Percentiles rank a stretch among this genome's conserved stretches.
Evolutionary conservation across 2,888 invertebrate genomes (phyloP).

Genomic region (Allophyes oxyacanthae): DNA sequence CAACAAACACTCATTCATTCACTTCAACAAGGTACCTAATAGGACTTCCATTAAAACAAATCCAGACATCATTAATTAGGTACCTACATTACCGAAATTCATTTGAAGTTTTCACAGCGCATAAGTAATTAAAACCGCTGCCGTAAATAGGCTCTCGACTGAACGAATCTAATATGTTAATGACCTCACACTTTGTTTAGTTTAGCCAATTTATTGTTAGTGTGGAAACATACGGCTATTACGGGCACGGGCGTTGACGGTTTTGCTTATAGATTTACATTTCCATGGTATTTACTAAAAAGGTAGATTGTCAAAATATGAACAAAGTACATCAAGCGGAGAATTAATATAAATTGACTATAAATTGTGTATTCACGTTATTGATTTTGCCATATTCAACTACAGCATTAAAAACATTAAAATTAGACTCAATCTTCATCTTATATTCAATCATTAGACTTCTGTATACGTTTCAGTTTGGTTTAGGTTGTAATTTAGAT

Average conservation of each 20-base stretch:
- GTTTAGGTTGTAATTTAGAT: too few relatives aligned
- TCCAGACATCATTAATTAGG: constrained; percentile 28
- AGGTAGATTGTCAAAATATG: too few relatives aligned
- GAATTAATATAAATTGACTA: too few relatives aligned
- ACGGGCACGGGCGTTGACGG: not conserved
- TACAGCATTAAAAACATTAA: too few relatives aligned
- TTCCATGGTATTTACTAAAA: not conserved
- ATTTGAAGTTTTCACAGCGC: constrained; percentile 30
- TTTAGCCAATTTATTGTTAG: constrained; percentile 62
- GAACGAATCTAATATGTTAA: constrained; percentile 69
- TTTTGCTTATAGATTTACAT: not conserved
- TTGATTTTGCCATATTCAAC: too few relatives aligned
- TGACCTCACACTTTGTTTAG: constrained; percentile 63
- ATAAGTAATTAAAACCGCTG: constrained; percentile 49
- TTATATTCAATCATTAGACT: too few relatives aligned
- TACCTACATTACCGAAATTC: constrained; percentile 27
- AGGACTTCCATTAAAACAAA: constrained; percentile 9
- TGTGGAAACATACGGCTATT: constrained; percentile 43
- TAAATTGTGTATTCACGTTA: too few relatives aligned
- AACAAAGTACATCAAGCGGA: too few relatives aligned
- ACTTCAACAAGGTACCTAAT: not conserved
- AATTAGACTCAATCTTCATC: too few relatives aligned
- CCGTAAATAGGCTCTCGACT: constrained; percentile 52
- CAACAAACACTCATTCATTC: not conserved
- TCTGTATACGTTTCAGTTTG: too few relatives aligned